These are phyloP conservation scores for Phorcus lineatus DNA, from an alignment of 2,888 invertebrate species.

Conservation along the genomic window DNA sequence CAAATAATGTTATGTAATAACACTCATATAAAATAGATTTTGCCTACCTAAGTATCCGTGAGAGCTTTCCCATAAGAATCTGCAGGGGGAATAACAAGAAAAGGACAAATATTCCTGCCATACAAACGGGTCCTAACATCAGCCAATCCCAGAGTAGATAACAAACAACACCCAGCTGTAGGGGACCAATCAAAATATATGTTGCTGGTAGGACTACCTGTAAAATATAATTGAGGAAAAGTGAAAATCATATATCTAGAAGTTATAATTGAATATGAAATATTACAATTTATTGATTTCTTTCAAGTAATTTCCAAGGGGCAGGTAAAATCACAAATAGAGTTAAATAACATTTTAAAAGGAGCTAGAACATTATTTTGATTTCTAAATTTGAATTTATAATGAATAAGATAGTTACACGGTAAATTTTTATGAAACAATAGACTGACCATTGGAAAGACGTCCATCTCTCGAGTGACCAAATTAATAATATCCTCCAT, in stretches of 20 bases:
- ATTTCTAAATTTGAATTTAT: no score
- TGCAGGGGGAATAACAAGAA: slow-evolving; percentile 54
- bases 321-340: neutral
- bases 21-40: no score
- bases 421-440: neutral
- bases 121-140: slow-evolving; percentile 48
- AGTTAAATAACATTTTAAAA: no score
- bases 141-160: slow-evolving; percentile 56
- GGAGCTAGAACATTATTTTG: no score
- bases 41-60: slow-evolving; percentile 48
- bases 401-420: no score
- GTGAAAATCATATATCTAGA: no score
- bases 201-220: slow-evolving; percentile 60
- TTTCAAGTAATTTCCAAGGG: neutral
- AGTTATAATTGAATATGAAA: neutral
- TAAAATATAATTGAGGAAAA: neutral
- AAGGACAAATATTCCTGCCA: slow-evolving; percentile 49
- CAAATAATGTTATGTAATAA: no score
- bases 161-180: slow-evolving; percentile 49
- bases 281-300: neutral
- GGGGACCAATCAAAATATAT: slow-evolving; percentile 58
- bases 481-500: slow-evolving; percentile 51
- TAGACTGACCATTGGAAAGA: slow-evolving; percentile 45
- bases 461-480: slow-evolving; percentile 52
- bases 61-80: slow-evolving; percentile 52